Base-by-base conservation (phyloP, 2,797 vertebrate genomes). In the Pseudopleuronectes americanus region DNA sequence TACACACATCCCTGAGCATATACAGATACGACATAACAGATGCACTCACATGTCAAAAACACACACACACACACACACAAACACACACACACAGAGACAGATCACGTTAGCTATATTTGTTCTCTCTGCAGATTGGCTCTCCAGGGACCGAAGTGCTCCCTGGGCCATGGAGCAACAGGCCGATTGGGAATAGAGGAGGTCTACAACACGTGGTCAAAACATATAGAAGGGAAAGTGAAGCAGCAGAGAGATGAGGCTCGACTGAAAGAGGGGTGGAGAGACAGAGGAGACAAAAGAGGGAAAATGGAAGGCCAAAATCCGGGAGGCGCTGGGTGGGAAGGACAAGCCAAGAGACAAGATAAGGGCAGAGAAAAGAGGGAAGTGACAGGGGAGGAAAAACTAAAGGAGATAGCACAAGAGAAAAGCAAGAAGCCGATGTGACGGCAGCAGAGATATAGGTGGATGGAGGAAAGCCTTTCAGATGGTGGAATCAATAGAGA, bases 301-400 rank as follows among this genome's bases (percentile, higher is more conserved):
- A 68, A 68, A 74, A 73, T 8, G 55, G 69, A 53, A 48, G 67
- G 56, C 74, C 41, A 68, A 72, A 87, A 77, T 41, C 65, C 55
- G 67, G 74, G 69, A 71, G 57, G 54, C 74, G 56, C 66, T 38
- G 68, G 71, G 72, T 79, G 43, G 59, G 10, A 68, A 74, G 79
- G 70, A 81, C 66, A 81, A 77, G 79, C 79, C 2, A 1, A 38
- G 78, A 85, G 89, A 85, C 89, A 84, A 89, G 91, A 92, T 91
- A 90, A 92, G 89, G 57, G 58, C 49, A 57, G 63, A 86, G 84
- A 84, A 83, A 85, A 52, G 59, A 73, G 62, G 57, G 52, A 77
- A 82, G 85, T 82, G 85, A 90, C 86, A 87, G 71, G 76, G 63
- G 74, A 84, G 76, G 71, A 36, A 60, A 57, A 69, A 64, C 48